Evolutionary conservation across 1,140 invertebrate species (phyloP).

Genomic region (Gonatopus flavifemur): DNA sequence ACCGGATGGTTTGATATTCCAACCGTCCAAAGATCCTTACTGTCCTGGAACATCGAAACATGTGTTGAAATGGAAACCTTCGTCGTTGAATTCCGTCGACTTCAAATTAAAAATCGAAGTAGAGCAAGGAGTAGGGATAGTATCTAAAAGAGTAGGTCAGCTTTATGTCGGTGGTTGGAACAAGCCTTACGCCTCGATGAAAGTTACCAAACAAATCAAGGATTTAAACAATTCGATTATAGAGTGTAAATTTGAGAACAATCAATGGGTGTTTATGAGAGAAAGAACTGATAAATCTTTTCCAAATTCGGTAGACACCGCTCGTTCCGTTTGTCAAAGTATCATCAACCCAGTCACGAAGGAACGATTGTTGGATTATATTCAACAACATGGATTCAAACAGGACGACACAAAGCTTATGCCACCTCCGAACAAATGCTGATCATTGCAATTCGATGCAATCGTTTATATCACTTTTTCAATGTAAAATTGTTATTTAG

Average conservation of each 20-base stretch:
- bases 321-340: conserved; percentile 68
- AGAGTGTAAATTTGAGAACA: conserved; percentile 83
- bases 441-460: neutral
- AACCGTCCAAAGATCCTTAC: conserved; percentile 87
- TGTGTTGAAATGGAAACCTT: conserved; percentile 98
- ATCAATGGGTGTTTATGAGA: conserved; percentile 92
- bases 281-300: conserved; percentile 96
- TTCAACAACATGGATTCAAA: conserved; percentile 64
- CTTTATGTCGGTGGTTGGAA: conserved; percentile 77
- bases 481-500: neutral
- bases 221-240: conserved; percentile 92
- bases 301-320: conserved; percentile 87
- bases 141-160: conserved; percentile 73
- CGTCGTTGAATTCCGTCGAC: conserved; percentile 91
- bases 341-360: conserved; percentile 81
- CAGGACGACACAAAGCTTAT: conserved; percentile 66
- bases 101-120: conserved; percentile 85
- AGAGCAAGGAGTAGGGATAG: conserved; percentile 71
- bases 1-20: conserved; percentile 97
- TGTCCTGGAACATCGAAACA: conserved; percentile 76
- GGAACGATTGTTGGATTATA: conserved; percentile 74
- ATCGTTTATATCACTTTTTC: neutral
- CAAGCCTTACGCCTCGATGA: conserved; percentile 73
- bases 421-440: conserved; percentile 62
- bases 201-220: conserved; percentile 74